These are phyloP conservation scores for Vulpes ferrilata DNA, from an alignment of 2,113 vertebrate genomes.

Conservation along the genomic window DNA sequence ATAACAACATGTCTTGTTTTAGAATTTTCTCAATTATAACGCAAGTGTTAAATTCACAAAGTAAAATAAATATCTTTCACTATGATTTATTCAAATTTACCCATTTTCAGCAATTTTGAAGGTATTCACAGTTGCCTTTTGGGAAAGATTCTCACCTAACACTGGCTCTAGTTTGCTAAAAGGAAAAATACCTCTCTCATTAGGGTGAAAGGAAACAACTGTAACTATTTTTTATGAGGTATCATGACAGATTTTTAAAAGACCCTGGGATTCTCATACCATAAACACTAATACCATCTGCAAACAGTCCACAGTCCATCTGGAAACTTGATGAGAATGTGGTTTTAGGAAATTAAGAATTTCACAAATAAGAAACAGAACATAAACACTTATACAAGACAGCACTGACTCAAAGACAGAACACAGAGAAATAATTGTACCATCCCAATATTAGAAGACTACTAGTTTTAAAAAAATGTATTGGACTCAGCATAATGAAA, in stretches of 20 bases:
- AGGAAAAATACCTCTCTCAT: background rate
- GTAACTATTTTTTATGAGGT: conserved; percentile 21
- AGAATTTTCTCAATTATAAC: background rate
- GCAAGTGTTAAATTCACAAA: background rate
- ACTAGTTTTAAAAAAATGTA: background rate
- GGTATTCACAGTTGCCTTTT: background rate
- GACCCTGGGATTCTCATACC: background rate
- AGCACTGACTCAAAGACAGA: background rate
- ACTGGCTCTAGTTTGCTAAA: background rate
- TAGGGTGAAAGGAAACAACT: background rate
- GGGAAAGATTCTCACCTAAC: conserved; percentile 8
- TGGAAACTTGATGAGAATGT: conserved; percentile 28
- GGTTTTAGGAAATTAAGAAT: background rate
- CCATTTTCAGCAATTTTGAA: background rate
- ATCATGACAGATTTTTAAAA: conserved; percentile 38
- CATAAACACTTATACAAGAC: background rate
- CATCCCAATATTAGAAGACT: background rate
- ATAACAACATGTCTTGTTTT: background rate
- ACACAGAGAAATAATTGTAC: background rate
- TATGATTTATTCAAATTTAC: background rate
- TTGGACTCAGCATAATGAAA: background rate
- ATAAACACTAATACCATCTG: background rate
- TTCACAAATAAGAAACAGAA: background rate
- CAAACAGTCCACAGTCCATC: background rate
- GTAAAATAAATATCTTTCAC: background rate